These are phyloP conservation scores for Neocrepidodera transversa DNA, from an alignment of 2,888 invertebrate genomes.

Conservation along the genomic window DNA sequence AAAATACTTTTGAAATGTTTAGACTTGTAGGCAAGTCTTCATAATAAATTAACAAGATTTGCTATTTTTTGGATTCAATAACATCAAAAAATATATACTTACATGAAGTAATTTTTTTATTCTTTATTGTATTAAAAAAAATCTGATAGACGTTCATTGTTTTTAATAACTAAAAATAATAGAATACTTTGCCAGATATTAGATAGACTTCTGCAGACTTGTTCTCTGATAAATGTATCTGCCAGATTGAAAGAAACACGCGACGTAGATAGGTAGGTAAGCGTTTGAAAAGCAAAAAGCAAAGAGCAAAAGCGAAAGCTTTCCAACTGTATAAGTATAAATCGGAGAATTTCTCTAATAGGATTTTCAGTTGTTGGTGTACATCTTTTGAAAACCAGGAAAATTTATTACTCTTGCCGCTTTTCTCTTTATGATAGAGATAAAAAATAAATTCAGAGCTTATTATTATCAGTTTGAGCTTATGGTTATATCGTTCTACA, in stretches of 20 bases:
- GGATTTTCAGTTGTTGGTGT: not conserved
- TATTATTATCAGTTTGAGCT: not conserved
- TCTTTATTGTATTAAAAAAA: no score
- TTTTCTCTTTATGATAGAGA: not conserved
- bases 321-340: not conserved
- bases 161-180: no score
- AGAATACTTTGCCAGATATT: no score
- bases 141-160: no score
- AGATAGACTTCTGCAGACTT: not conserved
- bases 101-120: no score
- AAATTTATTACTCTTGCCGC: not conserved
- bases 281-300: not conserved
- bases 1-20: no score
- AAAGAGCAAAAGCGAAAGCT: not conserved
- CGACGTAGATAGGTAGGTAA: not conserved
- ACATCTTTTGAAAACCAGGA: not conserved
- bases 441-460: not conserved
- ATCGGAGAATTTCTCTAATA: not conserved
- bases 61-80: no score
- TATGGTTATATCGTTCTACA: no score
- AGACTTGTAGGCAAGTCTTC: no score
- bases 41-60: no score
- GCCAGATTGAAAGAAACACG: not conserved
- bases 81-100: no score
- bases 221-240: not conserved